These are phyloP conservation scores for Serrognathus titanus DNA, from an alignment of 2,888 invertebrate species.

Conservation along the genomic window DNA sequence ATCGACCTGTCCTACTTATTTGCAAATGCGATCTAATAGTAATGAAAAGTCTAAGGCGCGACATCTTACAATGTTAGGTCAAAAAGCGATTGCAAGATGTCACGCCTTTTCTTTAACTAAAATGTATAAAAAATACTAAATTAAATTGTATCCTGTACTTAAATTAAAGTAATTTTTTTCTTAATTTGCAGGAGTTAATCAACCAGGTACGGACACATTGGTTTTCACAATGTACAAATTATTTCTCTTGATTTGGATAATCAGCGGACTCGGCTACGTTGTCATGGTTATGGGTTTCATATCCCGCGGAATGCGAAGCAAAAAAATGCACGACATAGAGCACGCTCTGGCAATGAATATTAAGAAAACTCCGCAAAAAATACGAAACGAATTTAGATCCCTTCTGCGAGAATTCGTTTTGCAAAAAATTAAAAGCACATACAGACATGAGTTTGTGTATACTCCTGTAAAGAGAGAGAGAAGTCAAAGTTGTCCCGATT, in stretches of 20 bases:
- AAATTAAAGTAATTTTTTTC: conserved; percentile 2
- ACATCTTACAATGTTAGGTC: too few species aligned
- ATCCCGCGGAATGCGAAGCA: conserved; percentile 72
- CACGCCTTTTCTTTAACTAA: too few species aligned
- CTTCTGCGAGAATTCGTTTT: conserved; percentile 67
- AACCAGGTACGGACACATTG: conserved; percentile 56
- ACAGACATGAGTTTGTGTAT: conserved; percentile 58
- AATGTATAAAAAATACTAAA: too few species aligned
- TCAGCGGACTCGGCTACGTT: conserved; percentile 86
- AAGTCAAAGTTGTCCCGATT: conserved; percentile 69
- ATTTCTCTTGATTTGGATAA: conserved; percentile 83
- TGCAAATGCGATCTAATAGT: too few species aligned
- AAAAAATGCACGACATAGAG: conserved; percentile 69
- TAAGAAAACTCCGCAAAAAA: conserved; percentile 73
- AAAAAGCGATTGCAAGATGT: too few species aligned
- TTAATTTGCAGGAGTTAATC: conserved; percentile 32
- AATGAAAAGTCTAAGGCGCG: too few species aligned
- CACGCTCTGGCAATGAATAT: conserved; percentile 73
- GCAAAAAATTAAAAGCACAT: conserved; percentile 72
- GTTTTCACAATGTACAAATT: conserved; percentile 70
- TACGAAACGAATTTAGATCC: conserved; percentile 53
- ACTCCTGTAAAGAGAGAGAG: conserved; percentile 48
- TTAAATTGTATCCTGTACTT: too few species aligned
- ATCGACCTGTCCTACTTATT: too few species aligned
- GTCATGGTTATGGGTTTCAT: conserved; percentile 88